These are phyloP conservation scores for Cheilinus undulatus DNA, from an alignment of 2,113 vertebrate species.

Conservation along the genomic window DNA sequence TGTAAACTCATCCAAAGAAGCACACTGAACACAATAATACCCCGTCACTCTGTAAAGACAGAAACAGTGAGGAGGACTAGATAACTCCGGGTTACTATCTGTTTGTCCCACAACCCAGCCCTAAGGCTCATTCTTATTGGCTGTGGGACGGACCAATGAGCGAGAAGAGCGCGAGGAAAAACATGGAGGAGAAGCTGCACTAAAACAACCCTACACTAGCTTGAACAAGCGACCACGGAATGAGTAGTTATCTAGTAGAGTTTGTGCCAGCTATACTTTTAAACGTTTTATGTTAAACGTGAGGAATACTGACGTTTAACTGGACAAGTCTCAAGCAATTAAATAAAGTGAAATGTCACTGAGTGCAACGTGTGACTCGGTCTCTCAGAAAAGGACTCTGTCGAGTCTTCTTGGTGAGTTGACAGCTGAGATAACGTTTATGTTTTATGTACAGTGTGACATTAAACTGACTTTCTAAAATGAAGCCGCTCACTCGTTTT, in stretches of 20 bases:
- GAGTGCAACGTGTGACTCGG: slow-evolving; percentile 42
- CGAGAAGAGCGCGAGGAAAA: slow-evolving; percentile 48
- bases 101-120: neutral
- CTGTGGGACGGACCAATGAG: slow-evolving; percentile 54
- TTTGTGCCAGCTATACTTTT: neutral
- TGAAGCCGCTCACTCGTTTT: no score
- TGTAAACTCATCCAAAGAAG: neutral
- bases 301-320: neutral
- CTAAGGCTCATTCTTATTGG: slow-evolving; percentile 44
- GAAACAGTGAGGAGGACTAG: neutral
- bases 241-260: no score
- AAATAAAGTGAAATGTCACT: slow-evolving; percentile 55
- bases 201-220: slow-evolving; percentile 1
- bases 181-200: slow-evolving; percentile 33
- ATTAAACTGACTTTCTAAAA: no score
- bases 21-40: no score
- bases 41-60: no score
- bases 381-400: slow-evolving; percentile 65
- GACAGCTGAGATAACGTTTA: neutral
- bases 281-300: neutral
- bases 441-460: neutral
- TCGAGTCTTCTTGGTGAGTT: slow-evolving; percentile 80
- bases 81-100: slow-evolving; percentile 28
- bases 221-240: neutral
- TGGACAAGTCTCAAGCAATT: neutral